phyloP scores from a whole-genome alignment of 1,140 invertebrate genomes.

The Tyrophagus putrescentiae region DNA sequence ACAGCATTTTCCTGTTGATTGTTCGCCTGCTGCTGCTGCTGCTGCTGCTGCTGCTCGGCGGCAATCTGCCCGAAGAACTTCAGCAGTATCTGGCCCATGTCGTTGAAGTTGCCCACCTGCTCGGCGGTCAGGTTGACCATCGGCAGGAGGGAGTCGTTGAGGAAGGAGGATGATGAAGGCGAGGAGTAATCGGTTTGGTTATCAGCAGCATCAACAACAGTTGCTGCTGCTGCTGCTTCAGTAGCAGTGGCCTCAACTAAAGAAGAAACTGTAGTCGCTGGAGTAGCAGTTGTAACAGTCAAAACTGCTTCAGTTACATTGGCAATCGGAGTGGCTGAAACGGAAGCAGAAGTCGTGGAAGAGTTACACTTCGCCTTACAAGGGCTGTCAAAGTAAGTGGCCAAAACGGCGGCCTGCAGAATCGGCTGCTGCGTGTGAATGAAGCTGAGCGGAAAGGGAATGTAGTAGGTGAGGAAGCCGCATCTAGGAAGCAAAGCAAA shows the following conservation, averaged over 20 bases:
- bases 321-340: background rate
- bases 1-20: no score
- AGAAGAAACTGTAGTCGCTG: background rate
- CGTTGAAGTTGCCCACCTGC: background rate
- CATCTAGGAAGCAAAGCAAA: constrained; percentile 27
- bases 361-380: constrained; percentile 21
- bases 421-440: constrained; percentile 25
- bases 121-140: background rate
- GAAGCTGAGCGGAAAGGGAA: constrained; percentile 30
- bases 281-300: background rate
- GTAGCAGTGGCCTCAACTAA: background rate
- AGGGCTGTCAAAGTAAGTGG: constrained; percentile 26
- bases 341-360: background rate
- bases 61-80: background rate
- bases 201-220: no score
- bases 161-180: no score
- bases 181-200: no score
- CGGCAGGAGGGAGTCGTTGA: no score
- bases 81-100: constrained; percentile 2
- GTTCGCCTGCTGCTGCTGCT: no score
- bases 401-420: constrained; percentile 26
- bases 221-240: background rate
- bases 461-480: constrained; percentile 29
- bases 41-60: no score
- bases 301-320: background rate